A percentile compares a stretch with the other conserved stretches of the same genome.
Evolutionary conservation across 2,113 vertebrate species (phyloP).

Genomic region (Ictidomys tridecemlineatus): DNA sequence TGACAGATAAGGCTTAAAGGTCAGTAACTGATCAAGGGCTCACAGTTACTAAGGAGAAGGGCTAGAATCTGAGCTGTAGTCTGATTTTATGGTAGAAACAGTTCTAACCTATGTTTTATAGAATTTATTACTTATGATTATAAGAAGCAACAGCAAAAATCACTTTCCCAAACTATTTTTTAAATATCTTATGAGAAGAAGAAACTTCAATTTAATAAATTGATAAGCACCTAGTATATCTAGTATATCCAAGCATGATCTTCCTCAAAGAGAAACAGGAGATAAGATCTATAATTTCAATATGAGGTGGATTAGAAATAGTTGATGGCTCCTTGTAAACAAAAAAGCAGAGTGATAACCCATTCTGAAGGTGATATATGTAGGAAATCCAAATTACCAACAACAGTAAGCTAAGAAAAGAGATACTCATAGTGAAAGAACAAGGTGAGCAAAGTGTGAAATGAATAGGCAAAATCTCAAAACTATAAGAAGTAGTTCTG

Average conservation of each 20-base stretch:
- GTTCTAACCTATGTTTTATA: neutral
- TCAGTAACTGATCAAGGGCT: neutral
- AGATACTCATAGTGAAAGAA: neutral
- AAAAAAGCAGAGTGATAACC: neutral
- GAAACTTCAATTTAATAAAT: neutral
- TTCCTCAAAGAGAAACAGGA: neutral
- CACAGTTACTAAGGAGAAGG: neutral
- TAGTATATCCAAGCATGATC: neutral
- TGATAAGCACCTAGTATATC: neutral
- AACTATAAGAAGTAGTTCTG: neutral
- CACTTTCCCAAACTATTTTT: neutral
- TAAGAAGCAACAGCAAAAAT: constrained; percentile 19
- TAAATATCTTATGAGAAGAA: neutral
- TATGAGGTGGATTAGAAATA: no score
- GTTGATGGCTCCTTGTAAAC: no score
- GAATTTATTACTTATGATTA: neutral
- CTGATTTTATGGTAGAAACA: neutral
- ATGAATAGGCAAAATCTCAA: neutral
- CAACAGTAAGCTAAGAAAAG: neutral
- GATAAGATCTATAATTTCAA: neutral
- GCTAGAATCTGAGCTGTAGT: neutral
- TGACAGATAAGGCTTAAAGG: neutral
- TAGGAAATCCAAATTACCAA: neutral
- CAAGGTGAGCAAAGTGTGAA: neutral
- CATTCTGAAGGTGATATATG: neutral